Evolutionary conservation across 2,797 vertebrate genomes (phyloP).

Genomic region (Malurus leucopterus): DNA sequence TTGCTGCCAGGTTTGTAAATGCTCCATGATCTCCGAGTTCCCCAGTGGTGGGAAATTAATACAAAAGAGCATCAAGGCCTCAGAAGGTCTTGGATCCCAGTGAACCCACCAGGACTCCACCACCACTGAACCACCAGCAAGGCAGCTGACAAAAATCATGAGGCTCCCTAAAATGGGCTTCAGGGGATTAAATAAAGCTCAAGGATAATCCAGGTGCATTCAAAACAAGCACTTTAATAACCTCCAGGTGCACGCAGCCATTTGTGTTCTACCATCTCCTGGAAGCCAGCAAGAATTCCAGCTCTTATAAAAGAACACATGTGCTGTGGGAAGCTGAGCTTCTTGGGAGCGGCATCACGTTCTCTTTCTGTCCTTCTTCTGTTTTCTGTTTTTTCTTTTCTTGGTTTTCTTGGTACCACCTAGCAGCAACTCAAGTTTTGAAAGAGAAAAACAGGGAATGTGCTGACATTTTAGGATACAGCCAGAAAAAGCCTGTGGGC

Average conservation of each 20-base stretch:
- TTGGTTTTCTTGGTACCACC: neutral
- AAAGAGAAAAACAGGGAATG: neutral
- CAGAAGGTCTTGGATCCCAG: neutral
- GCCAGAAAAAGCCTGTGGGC: neutral
- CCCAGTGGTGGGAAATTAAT: neutral
- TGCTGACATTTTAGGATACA: neutral
- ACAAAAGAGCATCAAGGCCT: neutral
- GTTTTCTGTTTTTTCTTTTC: neutral
- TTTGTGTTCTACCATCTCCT: neutral
- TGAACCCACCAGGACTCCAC: neutral
- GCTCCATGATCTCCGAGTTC: neutral
- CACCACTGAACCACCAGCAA: neutral
- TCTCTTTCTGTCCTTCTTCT: neutral
- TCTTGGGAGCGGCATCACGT: neutral
- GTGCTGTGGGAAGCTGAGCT: neutral
- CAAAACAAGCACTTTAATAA: slow-evolving; percentile 14
- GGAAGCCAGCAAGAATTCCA: neutral
- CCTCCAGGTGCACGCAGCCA: neutral
- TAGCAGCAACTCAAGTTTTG: neutral
- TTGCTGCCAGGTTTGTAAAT: neutral
- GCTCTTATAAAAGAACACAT: neutral
- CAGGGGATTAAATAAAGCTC: slow-evolving; percentile 11
- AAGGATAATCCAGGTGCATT: neutral
- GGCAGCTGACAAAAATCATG: neutral
- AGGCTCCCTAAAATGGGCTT: neutral